Conservation (phyloP, 2,113 vertebrate genomes). For the human (Homo sapiens) region GRCh38 chr4:154856501-154857000, state of each 20-base stretch:
- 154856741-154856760: background rate
- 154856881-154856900: background rate
- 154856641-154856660: background rate
- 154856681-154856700: background rate
- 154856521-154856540: background rate
- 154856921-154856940: background rate
- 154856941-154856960: background rate
- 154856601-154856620: background rate
- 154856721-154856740: background rate
- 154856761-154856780: background rate
- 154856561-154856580: background rate
- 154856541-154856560: background rate
- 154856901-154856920: background rate
- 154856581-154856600: background rate
- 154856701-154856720: background rate
- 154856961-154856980: background rate
- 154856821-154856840: background rate
- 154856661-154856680: background rate
- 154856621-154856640: background rate
- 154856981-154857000: background rate
- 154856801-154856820: background rate
- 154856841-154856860: background rate
- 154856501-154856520: background rate
- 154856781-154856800: background rate
- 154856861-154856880: background rate